Conservation (phyloP, 2,888 invertebrate species). For the Diarsia mendica region DNA sequence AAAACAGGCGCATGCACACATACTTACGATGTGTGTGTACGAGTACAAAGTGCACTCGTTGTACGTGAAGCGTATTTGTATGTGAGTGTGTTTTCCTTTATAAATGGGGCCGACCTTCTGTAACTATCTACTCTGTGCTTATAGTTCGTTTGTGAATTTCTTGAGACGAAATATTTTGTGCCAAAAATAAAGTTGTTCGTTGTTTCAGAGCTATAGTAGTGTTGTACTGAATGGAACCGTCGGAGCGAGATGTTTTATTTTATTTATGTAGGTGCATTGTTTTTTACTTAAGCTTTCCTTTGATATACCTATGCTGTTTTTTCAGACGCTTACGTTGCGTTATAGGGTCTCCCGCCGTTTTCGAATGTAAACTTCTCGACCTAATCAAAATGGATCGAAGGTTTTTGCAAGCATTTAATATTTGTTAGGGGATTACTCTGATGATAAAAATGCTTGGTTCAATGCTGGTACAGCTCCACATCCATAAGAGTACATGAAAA, state of each 20-base stretch:
- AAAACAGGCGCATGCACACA: neutral
- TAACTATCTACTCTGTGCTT: neutral
- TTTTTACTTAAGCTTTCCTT: neutral
- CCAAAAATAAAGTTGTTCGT: conserved; percentile 41
- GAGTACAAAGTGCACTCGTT: neutral
- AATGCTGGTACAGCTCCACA: too few relatives aligned
- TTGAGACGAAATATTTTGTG: conserved; percentile 34
- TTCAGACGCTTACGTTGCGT: neutral
- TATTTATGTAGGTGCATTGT: neutral
- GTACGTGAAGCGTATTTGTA: neutral
- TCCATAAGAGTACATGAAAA: too few relatives aligned
- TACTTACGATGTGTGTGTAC: neutral
- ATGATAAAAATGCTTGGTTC: too few relatives aligned
- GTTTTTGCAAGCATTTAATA: neutral
- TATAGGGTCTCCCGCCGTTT: neutral
- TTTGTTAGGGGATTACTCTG: too few relatives aligned
- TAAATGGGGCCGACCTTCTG: conserved; percentile 1
- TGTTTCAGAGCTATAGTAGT: conserved; percentile 14
- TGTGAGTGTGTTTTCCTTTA: neutral
- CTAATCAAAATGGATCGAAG: neutral
- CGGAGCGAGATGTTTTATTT: conserved; percentile 4
- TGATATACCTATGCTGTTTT: neutral
- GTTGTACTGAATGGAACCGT: conserved; percentile 13
- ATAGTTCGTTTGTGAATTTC: conserved; percentile 17
- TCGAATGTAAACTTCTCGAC: neutral